Conservation (phyloP, 1,140 invertebrate species). For the Magallana angulata region DNA sequence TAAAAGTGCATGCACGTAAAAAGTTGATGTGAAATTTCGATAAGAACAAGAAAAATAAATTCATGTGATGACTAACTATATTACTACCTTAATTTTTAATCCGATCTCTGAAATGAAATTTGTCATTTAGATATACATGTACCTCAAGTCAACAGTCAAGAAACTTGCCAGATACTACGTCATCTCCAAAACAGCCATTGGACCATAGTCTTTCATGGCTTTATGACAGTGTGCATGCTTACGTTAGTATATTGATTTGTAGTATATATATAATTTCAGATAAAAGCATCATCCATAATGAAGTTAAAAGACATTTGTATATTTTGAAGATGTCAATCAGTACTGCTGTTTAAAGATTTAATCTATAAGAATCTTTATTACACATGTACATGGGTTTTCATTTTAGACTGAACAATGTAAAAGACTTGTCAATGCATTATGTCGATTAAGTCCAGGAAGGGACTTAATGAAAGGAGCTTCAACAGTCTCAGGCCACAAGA, state of each 20-base stretch:
- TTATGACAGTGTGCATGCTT: neutral
- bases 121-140: neutral
- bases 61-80: too few relatives aligned
- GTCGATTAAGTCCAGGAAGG: neutral
- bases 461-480: neutral
- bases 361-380: neutral
- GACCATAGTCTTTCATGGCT: neutral
- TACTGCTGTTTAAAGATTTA: neutral
- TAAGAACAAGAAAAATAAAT: too few relatives aligned
- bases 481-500: neutral
- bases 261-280: neutral
- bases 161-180: neutral
- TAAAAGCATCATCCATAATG: neutral
- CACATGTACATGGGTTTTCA: neutral
- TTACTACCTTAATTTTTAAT: too few relatives aligned
- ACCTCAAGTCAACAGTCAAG: neutral
- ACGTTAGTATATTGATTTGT: neutral
- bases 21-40: too few relatives aligned
- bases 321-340: neutral
- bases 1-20: too few relatives aligned
- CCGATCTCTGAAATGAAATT: neutral
- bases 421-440: neutral
- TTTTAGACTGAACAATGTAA: constrained; percentile 15
- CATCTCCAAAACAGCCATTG: neutral
- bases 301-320: neutral